These are phyloP conservation scores for Subanguina moxae DNA, from an alignment of 1,140 invertebrate genomes.

Conservation along the genomic window DNA sequence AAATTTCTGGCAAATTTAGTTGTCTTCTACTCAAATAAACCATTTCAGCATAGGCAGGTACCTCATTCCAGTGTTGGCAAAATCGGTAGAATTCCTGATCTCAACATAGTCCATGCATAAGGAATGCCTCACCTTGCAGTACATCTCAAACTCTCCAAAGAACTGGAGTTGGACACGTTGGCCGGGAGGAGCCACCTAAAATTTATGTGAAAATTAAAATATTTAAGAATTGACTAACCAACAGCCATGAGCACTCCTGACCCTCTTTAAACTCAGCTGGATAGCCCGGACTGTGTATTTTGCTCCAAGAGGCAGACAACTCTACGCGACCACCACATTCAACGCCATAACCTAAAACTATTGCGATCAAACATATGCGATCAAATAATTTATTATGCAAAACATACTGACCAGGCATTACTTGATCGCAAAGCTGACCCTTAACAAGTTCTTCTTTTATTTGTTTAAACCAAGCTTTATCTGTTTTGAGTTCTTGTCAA, in stretches of 20 bases:
- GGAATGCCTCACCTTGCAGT: conserved; percentile 50
- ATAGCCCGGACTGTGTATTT: conserved; percentile 51
- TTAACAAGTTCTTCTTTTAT: neutral
- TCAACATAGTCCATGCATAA: conserved; percentile 59
- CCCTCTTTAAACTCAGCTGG: conserved; percentile 55
- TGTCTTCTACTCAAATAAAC: too few relatives aligned
- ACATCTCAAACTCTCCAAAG: conserved; percentile 58
- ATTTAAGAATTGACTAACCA: conserved; percentile 31
- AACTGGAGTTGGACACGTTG: conserved; percentile 42
- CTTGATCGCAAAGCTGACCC: conserved; percentile 49
- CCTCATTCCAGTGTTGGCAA: conserved; percentile 59
- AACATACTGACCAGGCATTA: conserved; percentile 55
- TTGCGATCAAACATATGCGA: too few relatives aligned
- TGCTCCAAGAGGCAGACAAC: conserved; percentile 41
- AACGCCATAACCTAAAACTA: conserved; percentile 38
- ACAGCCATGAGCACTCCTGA: conserved; percentile 58
- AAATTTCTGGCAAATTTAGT: too few relatives aligned
- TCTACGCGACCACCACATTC: conserved; percentile 52
- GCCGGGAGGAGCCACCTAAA: neutral
- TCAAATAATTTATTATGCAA: too few relatives aligned
- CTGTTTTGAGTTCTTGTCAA: too few relatives aligned
- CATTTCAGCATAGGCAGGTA: conserved; percentile 12
- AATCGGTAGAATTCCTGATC: conserved; percentile 57
- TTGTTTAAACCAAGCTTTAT: too few relatives aligned
- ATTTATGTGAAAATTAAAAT: neutral